Conservation (phyloP, 2,797 vertebrate species). For the Leptoclinus maculatus region DNA sequence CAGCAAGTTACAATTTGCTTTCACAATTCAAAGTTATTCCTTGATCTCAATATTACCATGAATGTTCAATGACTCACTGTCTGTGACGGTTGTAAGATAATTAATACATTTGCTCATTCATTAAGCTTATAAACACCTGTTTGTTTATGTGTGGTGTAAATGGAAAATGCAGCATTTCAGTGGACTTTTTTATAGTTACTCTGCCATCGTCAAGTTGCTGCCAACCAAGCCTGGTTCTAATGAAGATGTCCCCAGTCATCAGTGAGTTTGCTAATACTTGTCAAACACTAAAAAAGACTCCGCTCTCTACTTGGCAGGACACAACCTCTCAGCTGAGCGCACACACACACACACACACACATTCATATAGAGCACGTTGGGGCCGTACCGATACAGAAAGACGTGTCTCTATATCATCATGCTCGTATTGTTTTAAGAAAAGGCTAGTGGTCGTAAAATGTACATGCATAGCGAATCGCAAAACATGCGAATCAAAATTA, state of each 20-base stretch:
- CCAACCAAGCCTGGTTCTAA: neutral
- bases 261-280: neutral
- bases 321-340: neutral
- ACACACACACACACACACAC: no score
- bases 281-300: neutral
- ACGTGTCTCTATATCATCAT: neutral
- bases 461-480: neutral
- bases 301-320: neutral
- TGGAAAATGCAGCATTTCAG: neutral
- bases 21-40: neutral
- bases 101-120: neutral
- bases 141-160: neutral
- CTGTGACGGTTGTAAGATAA: slow-evolving; percentile 1
- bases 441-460: neutral
- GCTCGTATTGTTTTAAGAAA: neutral
- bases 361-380: no score
- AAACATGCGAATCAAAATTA: neutral
- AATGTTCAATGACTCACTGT: neutral
- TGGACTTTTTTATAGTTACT: neutral
- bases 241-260: slow-evolving; percentile 3
- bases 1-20: neutral
- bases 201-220: neutral
- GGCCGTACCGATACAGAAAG: neutral
- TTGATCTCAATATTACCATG: neutral
- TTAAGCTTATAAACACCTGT: neutral